Evolutionary conservation across 1,140 invertebrate genomes (phyloP).

Genomic region (Cherax quadricarinatus): DNA sequence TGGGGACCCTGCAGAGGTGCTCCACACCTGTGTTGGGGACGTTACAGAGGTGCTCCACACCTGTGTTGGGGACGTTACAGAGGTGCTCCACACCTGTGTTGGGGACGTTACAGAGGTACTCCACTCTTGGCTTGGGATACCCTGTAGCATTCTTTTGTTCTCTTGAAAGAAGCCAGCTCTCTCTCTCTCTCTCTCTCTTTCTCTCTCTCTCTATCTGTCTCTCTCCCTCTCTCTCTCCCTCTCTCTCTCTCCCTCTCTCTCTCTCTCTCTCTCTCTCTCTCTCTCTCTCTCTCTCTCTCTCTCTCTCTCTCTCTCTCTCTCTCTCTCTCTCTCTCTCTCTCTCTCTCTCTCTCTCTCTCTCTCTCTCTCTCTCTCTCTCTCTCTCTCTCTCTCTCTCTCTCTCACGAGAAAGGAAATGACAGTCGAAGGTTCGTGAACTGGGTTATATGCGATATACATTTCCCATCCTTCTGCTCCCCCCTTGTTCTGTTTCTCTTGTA

Average conservation of each 20-base stretch:
- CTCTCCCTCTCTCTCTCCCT: slow-evolving; percentile 5
- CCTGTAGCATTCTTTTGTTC: background rate
- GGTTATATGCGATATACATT: too few relatives aligned
- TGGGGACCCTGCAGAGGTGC: too few relatives aligned
- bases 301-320: background rate
- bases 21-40: too few relatives aligned
- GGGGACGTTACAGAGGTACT: background rate
- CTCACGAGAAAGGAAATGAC: background rate
- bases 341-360: slow-evolving; percentile 16
- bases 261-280: background rate
- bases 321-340: background rate
- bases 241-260: background rate
- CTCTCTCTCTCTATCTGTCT: slow-evolving; percentile 19
- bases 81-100: background rate
- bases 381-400: slow-evolving; percentile 44
- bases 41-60: too few relatives aligned
- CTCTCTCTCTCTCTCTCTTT: slow-evolving; percentile 7
- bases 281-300: background rate
- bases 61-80: too few relatives aligned
- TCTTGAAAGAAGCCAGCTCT: too few relatives aligned
- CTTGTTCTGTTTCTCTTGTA: too few relatives aligned
- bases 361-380: slow-evolving; percentile 13
- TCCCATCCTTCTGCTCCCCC: too few relatives aligned
- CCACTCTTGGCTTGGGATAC: background rate
- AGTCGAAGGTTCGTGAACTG: too few relatives aligned